Evolutionary conservation across 2,797 vertebrate species (phyloP).

Genomic region (Pteronotus mesoamericanus): DNA sequence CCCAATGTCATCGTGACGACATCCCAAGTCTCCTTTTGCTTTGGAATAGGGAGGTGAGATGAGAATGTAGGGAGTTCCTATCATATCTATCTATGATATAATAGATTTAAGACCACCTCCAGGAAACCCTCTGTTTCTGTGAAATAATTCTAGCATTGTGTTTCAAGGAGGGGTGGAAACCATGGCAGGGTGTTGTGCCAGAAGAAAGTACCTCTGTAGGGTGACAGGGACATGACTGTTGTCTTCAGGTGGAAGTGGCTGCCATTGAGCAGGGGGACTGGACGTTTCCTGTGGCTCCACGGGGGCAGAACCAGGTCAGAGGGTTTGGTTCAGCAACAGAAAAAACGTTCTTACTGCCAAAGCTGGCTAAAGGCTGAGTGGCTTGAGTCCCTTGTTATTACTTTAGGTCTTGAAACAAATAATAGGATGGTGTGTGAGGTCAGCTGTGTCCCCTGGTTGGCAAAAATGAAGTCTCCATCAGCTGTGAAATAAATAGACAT

Average conservation of each 20-base stretch:
- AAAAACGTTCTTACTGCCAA: background rate
- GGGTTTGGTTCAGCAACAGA: background rate
- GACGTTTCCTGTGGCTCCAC: background rate
- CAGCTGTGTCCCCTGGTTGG: background rate
- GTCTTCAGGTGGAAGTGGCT: background rate
- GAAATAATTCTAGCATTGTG: background rate
- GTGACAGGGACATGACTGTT: background rate
- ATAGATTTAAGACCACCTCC: background rate
- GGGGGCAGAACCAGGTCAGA: background rate
- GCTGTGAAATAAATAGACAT: background rate
- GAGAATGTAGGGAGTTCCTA: background rate
- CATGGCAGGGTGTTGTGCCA: background rate
- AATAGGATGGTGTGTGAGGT: background rate
- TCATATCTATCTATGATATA: background rate
- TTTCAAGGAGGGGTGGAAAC: background rate
- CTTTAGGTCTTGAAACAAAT: background rate
- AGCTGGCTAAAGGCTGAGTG: background rate
- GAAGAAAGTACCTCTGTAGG: background rate
- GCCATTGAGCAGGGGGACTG: background rate
- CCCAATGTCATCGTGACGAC: slow-evolving; percentile 25
- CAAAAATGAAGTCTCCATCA: background rate
- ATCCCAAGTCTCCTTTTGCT: background rate
- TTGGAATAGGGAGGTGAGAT: background rate
- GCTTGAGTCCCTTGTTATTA: background rate
- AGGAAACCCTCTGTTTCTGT: background rate